These are phyloP conservation scores for Myripristis jacobus DNA, from an alignment of 2,797 vertebrate species.

Conservation along the genomic window DNA sequence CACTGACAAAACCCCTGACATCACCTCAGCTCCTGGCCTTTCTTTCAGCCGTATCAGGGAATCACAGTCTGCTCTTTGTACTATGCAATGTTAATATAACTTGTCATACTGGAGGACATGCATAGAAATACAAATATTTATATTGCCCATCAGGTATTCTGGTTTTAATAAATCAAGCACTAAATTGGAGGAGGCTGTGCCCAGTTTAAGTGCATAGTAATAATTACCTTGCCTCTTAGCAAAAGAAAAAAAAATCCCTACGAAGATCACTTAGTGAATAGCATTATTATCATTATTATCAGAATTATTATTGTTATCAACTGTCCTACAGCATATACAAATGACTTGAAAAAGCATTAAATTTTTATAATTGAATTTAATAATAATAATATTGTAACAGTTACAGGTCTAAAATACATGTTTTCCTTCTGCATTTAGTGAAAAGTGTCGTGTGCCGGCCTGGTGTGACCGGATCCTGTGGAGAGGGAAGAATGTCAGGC, in stretches of 20 bases:
- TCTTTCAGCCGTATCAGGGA: no score
- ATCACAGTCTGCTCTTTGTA: no score
- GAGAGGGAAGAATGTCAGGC: conserved; percentile 89
- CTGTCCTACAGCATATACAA: neutral
- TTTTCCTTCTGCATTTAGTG: conserved; percentile 80
- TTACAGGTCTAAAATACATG: neutral
- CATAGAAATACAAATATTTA: no score
- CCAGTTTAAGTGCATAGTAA: no score
- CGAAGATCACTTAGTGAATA: neutral
- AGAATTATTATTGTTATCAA: neutral
- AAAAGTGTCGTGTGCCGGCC: conserved; percentile 94
- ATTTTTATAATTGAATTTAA: neutral
- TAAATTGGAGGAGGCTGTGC: no score
- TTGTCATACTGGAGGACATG: no score
- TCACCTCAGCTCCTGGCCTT: no score
- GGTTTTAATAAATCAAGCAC: conserved; percentile 10
- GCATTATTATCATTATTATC: no score
- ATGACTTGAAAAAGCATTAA: neutral
- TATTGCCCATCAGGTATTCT: neutral
- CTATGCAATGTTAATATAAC: neutral
- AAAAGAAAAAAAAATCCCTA: neutral
- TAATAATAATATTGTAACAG: neutral
- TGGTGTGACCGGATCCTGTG: conserved; percentile 98
- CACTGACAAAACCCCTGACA: no score
- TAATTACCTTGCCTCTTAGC: neutral